Base-by-base conservation (phyloP, 2,888 invertebrate species). In the Asteroscopus sphinx region DNA sequence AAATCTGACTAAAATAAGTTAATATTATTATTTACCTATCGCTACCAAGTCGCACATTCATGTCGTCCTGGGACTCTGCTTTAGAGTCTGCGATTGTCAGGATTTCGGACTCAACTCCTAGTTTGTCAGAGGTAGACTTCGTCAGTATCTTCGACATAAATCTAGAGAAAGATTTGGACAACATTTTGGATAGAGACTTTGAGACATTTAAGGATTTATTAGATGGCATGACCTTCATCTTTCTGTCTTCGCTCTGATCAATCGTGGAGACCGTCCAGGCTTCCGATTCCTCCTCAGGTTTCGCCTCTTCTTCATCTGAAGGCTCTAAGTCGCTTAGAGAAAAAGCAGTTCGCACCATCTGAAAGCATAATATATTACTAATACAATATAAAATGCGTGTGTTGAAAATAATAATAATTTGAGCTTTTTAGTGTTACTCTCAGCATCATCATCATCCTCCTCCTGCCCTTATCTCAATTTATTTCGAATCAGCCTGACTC, bases 291-390 rank as follows among this genome's bases (percentile, higher is more conserved):
- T 86, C 88, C 13, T 81, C 82, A 30, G 62, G 51, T 0, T 46
- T 33, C n/a, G 1, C 17, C 55, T 55, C 73, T 11, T 68, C 78
- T 33, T 77, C 77, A 41, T 73, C 12, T 4, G 79, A 68, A 0
- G 73, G 46, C 30, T 83, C 79, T 39, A 71, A 86, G 13, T 85
- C 85, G 46, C 80, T 84, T 32, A 81, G 68, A 2, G 91, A 87
- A 67, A 70, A 82, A 2, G 69, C 49, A 2, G 67, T 76, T 6
- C 64, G 30, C n/a, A 17, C 64, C 3, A 45, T 42, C 81, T 83
- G 66, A 35, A 62, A 63, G 35, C 46, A 47, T 26, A 26, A 12
- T 12, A 26, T 28, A n/a, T 37, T 8, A 7, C 0, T 32, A 12
- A 2, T 11, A 32, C 4, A 11, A 6, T 11, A 15, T 15, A 8